Conservation (phyloP, 1,140 invertebrate species). For the Agrilus planipennis region DNA sequence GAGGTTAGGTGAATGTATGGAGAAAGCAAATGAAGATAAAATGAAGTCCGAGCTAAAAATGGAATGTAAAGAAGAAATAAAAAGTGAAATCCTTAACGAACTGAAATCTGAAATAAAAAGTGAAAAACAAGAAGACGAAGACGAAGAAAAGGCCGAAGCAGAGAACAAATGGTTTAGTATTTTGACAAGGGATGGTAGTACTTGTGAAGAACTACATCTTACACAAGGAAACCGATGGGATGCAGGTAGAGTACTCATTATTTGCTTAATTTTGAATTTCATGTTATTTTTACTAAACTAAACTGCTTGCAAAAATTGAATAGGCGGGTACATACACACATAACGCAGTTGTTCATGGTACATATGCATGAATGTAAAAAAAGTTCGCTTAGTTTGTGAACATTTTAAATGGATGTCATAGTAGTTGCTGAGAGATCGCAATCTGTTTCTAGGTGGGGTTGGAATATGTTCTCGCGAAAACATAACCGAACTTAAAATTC, state of each 20-base stretch:
- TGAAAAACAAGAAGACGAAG: slow-evolving; percentile 36
- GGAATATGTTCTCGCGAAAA: slow-evolving; percentile 29
- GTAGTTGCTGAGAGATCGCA: too few relatives aligned
- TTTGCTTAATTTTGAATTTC: too few relatives aligned
- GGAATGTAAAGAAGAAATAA: slow-evolving; percentile 35
- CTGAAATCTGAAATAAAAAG: slow-evolving; percentile 32
- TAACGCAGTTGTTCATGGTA: too few relatives aligned
- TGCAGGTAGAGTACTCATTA: too few relatives aligned
- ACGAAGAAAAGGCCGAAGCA: slow-evolving; percentile 30
- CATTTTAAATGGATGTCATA: too few relatives aligned
- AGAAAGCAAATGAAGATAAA: slow-evolving; percentile 35
- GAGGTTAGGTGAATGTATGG: slow-evolving; percentile 34
- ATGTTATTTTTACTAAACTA: too few relatives aligned
- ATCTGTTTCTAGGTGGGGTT: too few relatives aligned
- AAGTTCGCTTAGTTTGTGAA: too few relatives aligned
- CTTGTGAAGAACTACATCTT: slow-evolving; percentile 41
- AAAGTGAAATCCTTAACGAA: slow-evolving; percentile 31
- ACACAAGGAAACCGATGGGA: slow-evolving; percentile 30
- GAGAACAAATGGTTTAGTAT: slow-evolving; percentile 49
- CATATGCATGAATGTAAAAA: too few relatives aligned
- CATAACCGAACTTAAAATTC: slow-evolving; percentile 45
- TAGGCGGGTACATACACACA: too few relatives aligned
- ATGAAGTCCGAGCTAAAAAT: slow-evolving; percentile 39
- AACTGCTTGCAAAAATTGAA: too few relatives aligned
- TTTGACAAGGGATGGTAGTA: slow-evolving; percentile 40